phyloP scores from a whole-genome alignment of 2,888 invertebrate genomes.

The Eupithecia subumbrata region DNA sequence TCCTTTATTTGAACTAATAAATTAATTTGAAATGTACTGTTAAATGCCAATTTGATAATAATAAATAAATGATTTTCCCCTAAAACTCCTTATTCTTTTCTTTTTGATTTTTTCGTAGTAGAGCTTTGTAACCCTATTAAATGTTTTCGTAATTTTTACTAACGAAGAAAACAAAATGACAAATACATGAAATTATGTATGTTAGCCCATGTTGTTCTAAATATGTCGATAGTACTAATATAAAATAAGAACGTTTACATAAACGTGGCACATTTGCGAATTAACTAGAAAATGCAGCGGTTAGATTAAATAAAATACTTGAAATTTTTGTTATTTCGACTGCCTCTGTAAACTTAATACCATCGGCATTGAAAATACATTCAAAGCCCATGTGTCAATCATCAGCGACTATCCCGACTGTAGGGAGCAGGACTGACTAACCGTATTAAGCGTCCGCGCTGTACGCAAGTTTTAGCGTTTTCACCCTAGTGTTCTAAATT shows the following conservation, averaged over 20 bases:
- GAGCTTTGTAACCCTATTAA: background rate
- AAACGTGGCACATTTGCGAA: no score
- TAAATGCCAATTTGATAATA: background rate
- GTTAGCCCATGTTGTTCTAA: no score
- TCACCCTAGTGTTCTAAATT: constrained; percentile 14
- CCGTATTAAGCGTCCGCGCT: background rate
- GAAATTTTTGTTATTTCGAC: background rate
- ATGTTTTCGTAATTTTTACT: background rate
- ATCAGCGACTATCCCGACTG: background rate
- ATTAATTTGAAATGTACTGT: background rate
- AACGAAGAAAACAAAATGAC: no score
- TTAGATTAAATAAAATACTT: background rate
- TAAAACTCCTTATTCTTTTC: background rate
- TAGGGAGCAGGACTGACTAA: background rate
- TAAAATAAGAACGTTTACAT: no score
- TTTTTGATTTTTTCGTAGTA: background rate
- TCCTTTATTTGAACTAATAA: background rate
- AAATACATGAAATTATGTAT: no score
- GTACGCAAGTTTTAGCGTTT: background rate
- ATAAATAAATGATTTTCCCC: background rate
- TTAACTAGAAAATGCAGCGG: background rate
- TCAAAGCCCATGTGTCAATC: background rate
- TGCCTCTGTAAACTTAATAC: background rate
- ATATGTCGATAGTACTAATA: no score
- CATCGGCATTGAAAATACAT: background rate